A percentile compares a stretch with the other conserved stretches of the same genome.
These are phyloP conservation scores for Camelus bactrianus DNA, from an alignment of 2,113 vertebrate genomes.

Conservation along the genomic window DNA sequence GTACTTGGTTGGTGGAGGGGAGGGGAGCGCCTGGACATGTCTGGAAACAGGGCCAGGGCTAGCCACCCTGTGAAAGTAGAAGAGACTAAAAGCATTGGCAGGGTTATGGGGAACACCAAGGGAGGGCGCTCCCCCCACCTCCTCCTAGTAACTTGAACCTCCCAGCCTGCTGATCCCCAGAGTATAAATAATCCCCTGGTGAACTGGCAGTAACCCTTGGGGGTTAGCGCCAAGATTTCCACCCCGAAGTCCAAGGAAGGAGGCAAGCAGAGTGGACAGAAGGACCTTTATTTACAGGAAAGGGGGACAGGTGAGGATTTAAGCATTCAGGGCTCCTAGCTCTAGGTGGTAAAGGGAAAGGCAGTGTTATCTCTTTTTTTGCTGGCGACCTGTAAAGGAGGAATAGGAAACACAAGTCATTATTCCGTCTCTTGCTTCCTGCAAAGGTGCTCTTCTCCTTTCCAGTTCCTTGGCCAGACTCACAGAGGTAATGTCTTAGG, in stretches of 20 bases:
- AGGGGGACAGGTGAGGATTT: constrained; percentile 31
- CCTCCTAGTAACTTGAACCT: constrained; percentile 77
- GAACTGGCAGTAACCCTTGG: constrained; percentile 72
- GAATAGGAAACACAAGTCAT: neutral
- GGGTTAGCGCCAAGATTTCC: constrained; percentile 75
- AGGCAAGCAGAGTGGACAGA: constrained; percentile 60
- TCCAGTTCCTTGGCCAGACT: neutral
- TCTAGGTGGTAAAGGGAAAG: constrained; percentile 6
- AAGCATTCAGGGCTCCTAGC: neutral
- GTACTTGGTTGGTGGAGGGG: neutral
- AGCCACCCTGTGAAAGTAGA: constrained; percentile 16
- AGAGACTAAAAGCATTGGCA: neutral
- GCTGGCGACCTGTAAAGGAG: constrained; percentile 84
- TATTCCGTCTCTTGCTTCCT: neutral
- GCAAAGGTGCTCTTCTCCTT: neutral
- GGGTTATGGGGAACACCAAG: constrained; percentile 65
- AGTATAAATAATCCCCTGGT: constrained; percentile 85
- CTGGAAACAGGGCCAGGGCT: neutral
- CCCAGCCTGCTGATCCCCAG: constrained; percentile 79
- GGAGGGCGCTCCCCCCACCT: constrained; percentile 58
- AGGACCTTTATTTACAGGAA: constrained; percentile 82
- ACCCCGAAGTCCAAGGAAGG: constrained; percentile 53
- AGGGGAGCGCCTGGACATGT: neutral
- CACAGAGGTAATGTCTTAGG: neutral
- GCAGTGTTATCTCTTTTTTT: constrained; percentile 85